A percentile compares a stretch with the other conserved stretches of the same genome.
These are phyloP conservation scores for Abrostola triplasia DNA, from an alignment of 2,888 invertebrate species.

Conservation along the genomic window DNA sequence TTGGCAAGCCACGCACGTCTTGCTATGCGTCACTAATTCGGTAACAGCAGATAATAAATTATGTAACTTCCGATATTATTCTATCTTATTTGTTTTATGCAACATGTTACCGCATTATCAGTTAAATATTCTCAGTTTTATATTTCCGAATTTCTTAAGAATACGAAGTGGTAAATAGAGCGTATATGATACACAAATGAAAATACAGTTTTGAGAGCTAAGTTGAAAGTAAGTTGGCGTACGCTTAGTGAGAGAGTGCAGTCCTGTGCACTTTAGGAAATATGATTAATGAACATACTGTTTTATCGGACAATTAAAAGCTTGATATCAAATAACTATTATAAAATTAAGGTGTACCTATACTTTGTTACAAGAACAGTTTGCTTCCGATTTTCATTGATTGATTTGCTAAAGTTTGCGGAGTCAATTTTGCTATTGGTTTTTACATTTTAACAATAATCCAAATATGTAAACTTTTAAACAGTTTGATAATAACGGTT, in stretches of 20 bases:
- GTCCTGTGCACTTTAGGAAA: not conserved
- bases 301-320: too few species aligned
- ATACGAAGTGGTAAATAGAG: constrained; percentile 25
- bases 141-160: constrained; percentile 26
- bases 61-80: constrained; percentile 75
- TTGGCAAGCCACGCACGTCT: constrained; percentile 73
- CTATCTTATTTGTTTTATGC: constrained; percentile 70
- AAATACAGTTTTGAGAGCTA: constrained; percentile 19
- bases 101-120: constrained; percentile 66
- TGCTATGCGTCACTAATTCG: constrained; percentile 77
- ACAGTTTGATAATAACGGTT: too few species aligned
- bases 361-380: too few species aligned
- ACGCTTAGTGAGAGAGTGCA: too few species aligned
- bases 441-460: too few species aligned
- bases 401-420: too few species aligned
- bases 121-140: constrained; percentile 41
- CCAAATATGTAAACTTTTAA: too few species aligned
- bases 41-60: constrained; percentile 72
- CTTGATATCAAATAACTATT: too few species aligned
- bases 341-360: too few species aligned
- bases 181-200: constrained; percentile 17
- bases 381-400: too few species aligned
- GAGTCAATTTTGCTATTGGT: too few species aligned
- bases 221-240: not conserved
- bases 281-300: not conserved